Conservation (phyloP, 2,797 vertebrate genomes). For the Emydoidea blandingii region DNA sequence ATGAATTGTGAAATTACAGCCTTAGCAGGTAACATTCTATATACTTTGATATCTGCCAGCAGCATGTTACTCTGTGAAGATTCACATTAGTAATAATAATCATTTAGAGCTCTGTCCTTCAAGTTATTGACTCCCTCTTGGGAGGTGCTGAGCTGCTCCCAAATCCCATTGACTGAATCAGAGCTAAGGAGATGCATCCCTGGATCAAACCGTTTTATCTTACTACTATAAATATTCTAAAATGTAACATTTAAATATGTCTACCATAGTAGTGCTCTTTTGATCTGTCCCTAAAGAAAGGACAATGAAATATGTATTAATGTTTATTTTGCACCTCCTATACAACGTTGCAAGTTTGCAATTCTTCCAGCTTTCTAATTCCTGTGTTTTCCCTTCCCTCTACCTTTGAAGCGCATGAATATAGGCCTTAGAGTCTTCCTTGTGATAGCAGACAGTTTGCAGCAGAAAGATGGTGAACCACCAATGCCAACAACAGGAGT, state of each 20-base stretch:
- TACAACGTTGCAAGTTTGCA: not conserved
- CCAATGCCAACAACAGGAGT: slow-evolving; percentile 99
- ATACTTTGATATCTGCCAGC: not conserved
- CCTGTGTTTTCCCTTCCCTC: not conserved
- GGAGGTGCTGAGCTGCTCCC: too few species aligned
- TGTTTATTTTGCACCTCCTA: not conserved
- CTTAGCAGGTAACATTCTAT: not conserved
- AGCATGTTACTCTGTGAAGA: not conserved
- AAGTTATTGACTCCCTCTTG: not conserved
- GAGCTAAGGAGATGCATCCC: not conserved
- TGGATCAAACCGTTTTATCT: not conserved
- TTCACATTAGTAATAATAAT: not conserved
- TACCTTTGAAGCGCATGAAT: slow-evolving; percentile 93
- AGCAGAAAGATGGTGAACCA: slow-evolving; percentile 98
- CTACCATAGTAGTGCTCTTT: not conserved
- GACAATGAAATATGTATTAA: not conserved
- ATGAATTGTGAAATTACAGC: not conserved
- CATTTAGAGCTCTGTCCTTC: not conserved
- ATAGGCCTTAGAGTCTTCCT: slow-evolving; percentile 97
- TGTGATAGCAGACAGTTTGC: slow-evolving; percentile 97
- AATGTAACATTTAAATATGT: not conserved
- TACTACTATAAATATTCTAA: not conserved
- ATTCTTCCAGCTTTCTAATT: not conserved
- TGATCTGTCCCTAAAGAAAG: not conserved
- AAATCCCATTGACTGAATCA: not conserved